These are phyloP conservation scores for Pogonomyrmex barbatus DNA, from an alignment of 1,140 invertebrate species.

Conservation along the genomic window DNA sequence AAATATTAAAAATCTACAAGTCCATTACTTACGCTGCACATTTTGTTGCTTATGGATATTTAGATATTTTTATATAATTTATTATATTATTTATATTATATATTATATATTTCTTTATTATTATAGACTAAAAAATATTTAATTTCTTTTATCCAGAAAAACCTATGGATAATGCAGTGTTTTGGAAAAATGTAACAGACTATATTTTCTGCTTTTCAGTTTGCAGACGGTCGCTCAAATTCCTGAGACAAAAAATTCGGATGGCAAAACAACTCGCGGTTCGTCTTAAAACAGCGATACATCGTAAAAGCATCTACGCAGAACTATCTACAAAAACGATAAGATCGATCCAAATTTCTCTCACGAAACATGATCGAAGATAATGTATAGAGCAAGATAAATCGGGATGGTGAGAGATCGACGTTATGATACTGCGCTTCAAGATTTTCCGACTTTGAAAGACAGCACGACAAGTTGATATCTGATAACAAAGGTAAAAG, in stretches of 20 bases:
- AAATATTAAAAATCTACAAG: neutral
- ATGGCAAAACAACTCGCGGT: slow-evolving; percentile 1
- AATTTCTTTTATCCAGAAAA: neutral
- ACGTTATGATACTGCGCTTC: slow-evolving; percentile 27
- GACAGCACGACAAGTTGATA: slow-evolving; percentile 8
- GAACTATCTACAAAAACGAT: slow-evolving; percentile 37
- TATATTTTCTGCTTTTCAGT: slow-evolving; percentile 21
- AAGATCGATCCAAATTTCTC: slow-evolving; percentile 8
- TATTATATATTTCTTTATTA: neutral
- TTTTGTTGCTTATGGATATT: too few relatives aligned
- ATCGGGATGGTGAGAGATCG: neutral
- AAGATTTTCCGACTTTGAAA: neutral
- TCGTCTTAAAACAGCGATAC: slow-evolving; percentile 35
- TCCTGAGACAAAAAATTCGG: neutral
- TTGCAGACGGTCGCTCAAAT: slow-evolving; percentile 25
- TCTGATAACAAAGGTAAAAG: slow-evolving; percentile 41
- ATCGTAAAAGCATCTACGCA: slow-evolving; percentile 56
- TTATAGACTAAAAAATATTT: neutral
- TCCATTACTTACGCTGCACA: neutral
- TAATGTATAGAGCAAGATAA: slow-evolving; percentile 27
- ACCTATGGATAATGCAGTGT: neutral
- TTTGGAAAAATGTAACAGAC: neutral
- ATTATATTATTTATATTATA: too few relatives aligned
- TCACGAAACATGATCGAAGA: neutral
- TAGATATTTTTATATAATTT: too few relatives aligned